These are phyloP conservation scores for Folsomia candida DNA, from an alignment of 2,888 invertebrate genomes.

Conservation along the genomic window DNA sequence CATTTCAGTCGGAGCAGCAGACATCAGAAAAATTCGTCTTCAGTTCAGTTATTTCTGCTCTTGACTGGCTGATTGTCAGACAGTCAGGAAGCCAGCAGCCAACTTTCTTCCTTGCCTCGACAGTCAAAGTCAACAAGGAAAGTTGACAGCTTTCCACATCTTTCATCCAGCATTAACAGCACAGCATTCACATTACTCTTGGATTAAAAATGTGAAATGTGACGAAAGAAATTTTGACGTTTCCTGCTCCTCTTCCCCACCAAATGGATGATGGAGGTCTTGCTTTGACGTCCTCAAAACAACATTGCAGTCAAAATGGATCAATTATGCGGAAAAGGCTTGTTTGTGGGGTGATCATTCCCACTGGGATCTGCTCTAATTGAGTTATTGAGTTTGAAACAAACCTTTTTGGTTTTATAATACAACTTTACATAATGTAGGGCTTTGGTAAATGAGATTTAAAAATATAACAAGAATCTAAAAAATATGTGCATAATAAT, in stretches of 20 bases:
- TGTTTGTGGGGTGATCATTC: slow-evolving; percentile 11
- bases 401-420: slow-evolving; percentile 12
- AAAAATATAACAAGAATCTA: no score
- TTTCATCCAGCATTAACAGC: slow-evolving; percentile 15
- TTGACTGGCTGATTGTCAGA: slow-evolving; percentile 4
- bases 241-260: no score
- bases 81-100: not conserved
- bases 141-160: slow-evolving; percentile 20
- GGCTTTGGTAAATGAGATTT: not conserved
- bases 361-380: slow-evolving; percentile 7
- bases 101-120: not conserved
- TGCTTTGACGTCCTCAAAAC: not conserved
- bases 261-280: not conserved
- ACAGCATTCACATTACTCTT: slow-evolving; percentile 17
- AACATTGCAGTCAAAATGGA: not conserved
- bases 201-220: slow-evolving; percentile 21
- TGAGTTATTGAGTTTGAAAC: slow-evolving; percentile 14
- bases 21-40: not conserved
- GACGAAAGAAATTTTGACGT: slow-evolving; percentile 9
- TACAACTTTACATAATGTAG: not conserved
- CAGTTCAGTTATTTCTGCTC: slow-evolving; percentile 6
- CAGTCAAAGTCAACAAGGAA: slow-evolving; percentile 15
- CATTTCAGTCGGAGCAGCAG: not conserved
- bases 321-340: slow-evolving; percentile 19
- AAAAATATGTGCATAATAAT: no score